phyloP scores from a whole-genome alignment of 2,888 invertebrate species.

The Conus canariensis region DNA sequence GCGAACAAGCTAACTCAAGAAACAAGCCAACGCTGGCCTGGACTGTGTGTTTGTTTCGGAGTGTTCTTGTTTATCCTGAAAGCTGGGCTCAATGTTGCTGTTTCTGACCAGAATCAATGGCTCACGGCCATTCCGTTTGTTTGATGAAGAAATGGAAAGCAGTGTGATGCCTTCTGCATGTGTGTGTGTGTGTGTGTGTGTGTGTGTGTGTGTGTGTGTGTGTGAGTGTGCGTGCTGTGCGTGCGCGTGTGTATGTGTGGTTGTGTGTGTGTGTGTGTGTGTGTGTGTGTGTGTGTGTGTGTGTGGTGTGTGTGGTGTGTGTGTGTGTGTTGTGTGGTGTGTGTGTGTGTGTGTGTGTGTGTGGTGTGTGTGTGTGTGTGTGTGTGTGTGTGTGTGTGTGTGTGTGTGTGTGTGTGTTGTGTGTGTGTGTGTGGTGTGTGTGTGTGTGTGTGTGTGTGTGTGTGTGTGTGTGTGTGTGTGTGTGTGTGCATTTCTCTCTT shows the following conservation, averaged over 20 bases:
- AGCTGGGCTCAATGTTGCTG: too few relatives aligned
- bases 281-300: background rate
- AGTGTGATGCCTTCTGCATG: background rate
- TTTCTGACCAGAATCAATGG: too few relatives aligned
- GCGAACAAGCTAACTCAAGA: too few relatives aligned
- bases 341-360: too few relatives aligned
- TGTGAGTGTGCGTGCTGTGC: background rate
- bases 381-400: background rate
- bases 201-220: background rate
- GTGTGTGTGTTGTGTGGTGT: too few relatives aligned
- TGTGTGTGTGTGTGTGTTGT: background rate
- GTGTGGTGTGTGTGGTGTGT: too few relatives aligned
- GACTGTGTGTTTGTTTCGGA: too few relatives aligned
- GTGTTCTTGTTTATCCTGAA: too few relatives aligned
- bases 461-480: too few relatives aligned
- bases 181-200: background rate
- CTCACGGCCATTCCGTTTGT: too few relatives aligned
- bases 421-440: background rate
- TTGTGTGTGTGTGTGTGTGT: background rate
- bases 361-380: background rate
- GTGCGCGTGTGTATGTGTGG: background rate
- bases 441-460: background rate
- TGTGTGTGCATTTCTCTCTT: background rate
- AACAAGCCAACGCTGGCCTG: too few relatives aligned
- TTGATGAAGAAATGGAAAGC: too few relatives aligned